Conservation (phyloP, 64 coral and sea anemone genomes). For the Stichodactyla helianthus region DNA sequence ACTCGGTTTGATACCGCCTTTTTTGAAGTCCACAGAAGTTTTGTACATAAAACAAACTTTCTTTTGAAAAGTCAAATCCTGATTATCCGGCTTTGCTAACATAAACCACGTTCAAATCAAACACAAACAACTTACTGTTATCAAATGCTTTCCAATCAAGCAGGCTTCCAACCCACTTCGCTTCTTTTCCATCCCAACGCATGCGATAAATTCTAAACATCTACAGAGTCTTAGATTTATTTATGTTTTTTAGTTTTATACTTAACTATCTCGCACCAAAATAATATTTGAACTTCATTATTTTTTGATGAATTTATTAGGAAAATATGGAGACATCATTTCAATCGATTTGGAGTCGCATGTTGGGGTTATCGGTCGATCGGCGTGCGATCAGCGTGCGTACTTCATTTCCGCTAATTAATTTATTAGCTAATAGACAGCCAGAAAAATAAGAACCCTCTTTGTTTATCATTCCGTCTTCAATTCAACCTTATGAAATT, state of each 20-base stretch:
- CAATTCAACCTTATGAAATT: not conserved
- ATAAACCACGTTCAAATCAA: not conserved
- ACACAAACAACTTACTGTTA: not conserved
- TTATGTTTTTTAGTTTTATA: not conserved
- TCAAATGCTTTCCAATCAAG: not conserved
- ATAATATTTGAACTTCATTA: not conserved
- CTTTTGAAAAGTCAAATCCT: not conserved
- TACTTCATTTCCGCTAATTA: not conserved
- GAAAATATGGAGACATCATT: not conserved
- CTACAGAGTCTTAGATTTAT: not conserved
- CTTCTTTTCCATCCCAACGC: not conserved
- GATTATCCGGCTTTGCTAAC: not conserved
- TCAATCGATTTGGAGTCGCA: not conserved
- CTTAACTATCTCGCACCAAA: not conserved
- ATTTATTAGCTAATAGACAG: not conserved
- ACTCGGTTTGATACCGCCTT: not conserved
- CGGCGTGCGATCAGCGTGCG: not conserved
- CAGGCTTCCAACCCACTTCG: not conserved
- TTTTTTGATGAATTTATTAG: not conserved
- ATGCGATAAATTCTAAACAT: not conserved
- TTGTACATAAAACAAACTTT: not conserved
- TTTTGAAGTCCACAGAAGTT: not conserved
- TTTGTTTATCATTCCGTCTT: slow-evolving; percentile 1
- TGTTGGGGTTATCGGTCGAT: not conserved
- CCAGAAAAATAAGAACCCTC: not conserved